A percentile compares a stretch with the other conserved stretches of the same genome.
Conservation (phyloP, 2,888 invertebrate species). For the Ischnus inquisitorius region DNA sequence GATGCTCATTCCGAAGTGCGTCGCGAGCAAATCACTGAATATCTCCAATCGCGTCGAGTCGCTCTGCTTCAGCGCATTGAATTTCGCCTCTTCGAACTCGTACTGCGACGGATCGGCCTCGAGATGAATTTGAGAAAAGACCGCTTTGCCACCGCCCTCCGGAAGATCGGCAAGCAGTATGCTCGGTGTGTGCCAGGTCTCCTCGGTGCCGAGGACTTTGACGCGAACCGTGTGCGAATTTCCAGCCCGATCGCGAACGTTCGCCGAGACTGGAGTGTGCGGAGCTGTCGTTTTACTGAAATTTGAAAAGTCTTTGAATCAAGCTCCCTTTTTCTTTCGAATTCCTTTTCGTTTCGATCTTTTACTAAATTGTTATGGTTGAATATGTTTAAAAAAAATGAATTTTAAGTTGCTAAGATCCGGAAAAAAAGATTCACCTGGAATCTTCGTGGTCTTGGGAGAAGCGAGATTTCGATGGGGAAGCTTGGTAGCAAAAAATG, state of each 20-base stretch:
- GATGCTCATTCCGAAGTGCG: constrained; percentile 90
- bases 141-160: constrained; percentile 90
- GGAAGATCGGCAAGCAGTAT: constrained; percentile 90
- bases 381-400: neutral
- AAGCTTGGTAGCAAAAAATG: constrained; percentile 95
- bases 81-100: constrained; percentile 88
- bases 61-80: constrained; percentile 87
- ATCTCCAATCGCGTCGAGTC: constrained; percentile 92
- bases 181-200: constrained; percentile 95
- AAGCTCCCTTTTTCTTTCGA: constrained; percentile 10
- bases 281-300: constrained; percentile 70
- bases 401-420: neutral
- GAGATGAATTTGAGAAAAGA: constrained; percentile 94
- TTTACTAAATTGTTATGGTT: neutral
- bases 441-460: constrained; percentile 91
- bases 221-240: constrained; percentile 91
- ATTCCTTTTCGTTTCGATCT: constrained; percentile 10
- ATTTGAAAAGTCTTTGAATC: neutral
- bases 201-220: constrained; percentile 92
- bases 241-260: constrained; percentile 84
- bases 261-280: constrained; percentile 80
- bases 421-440: constrained; percentile 75
- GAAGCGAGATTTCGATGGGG: constrained; percentile 93
- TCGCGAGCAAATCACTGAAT: constrained; percentile 90
- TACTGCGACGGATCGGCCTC: constrained; percentile 92